A percentile compares a stretch with the other conserved stretches of the same genome.
Conservation (phyloP, 2,113 vertebrate species). For the Syrrhaptes paradoxus region DNA sequence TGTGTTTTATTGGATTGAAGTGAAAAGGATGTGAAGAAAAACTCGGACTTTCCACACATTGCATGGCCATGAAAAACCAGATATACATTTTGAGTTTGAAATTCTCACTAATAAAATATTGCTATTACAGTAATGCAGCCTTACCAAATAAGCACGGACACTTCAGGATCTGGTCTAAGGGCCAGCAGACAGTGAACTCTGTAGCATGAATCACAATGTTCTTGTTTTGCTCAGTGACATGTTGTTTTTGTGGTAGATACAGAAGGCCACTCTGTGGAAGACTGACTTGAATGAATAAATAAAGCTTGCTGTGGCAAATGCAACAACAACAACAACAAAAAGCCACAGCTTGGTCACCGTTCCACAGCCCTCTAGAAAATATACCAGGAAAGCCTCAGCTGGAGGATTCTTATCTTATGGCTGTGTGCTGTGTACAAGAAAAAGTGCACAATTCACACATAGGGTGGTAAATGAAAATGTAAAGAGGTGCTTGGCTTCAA, state of each 20-base stretch:
- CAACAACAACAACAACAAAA: neutral
- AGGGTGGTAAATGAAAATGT: neutral
- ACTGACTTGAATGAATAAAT: neutral
- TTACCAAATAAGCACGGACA: neutral
- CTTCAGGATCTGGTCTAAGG: neutral
- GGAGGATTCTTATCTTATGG: neutral
- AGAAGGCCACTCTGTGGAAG: neutral
- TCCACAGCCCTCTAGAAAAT: neutral
- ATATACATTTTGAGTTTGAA: neutral
- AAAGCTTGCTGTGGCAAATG: neutral
- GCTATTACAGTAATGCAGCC: neutral
- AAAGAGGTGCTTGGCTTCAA: neutral
- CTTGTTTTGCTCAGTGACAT: neutral
- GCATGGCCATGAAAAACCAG: neutral
- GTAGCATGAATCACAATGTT: neutral
- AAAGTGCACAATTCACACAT: neutral
- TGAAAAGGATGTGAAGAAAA: neutral
- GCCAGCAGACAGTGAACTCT: slow-evolving; percentile 11
- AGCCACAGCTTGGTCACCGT: neutral
- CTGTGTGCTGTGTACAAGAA: neutral
- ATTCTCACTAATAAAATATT: neutral
- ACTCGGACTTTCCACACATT: neutral
- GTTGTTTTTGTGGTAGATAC: neutral
- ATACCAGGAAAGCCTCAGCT: neutral
- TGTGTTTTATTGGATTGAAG: neutral